Percentiles rank a stretch among this genome's conserved stretches.
These are phyloP conservation scores for Paguma larvata DNA, from an alignment of 2,797 vertebrate species.

Conservation along the genomic window DNA sequence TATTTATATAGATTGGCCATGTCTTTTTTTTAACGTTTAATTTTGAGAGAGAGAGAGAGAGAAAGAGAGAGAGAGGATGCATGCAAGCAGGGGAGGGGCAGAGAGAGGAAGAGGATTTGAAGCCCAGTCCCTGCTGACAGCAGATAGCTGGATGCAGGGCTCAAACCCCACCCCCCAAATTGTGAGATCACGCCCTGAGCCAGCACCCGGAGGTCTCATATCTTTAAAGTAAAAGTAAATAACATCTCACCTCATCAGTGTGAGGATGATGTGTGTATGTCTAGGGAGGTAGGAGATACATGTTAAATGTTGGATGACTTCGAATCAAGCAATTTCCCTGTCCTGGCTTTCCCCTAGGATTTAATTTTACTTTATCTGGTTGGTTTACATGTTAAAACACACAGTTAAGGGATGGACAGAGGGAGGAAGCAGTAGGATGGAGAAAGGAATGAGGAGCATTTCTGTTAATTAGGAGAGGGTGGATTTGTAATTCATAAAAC, in stretches of 20 bases:
- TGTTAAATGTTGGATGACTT: background rate
- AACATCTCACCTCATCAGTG: background rate
- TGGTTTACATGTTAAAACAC: background rate
- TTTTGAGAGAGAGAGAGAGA: too few species aligned
- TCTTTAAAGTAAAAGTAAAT: background rate
- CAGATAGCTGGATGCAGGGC: too few species aligned
- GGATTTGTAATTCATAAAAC: background rate
- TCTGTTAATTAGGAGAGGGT: background rate
- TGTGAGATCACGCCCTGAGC: too few species aligned
- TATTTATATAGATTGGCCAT: too few species aligned
- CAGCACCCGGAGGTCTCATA: background rate
- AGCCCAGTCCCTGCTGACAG: too few species aligned
- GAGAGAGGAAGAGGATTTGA: too few species aligned
- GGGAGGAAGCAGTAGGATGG: background rate
- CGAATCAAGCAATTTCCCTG: background rate
- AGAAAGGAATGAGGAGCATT: background rate
- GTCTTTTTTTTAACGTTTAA: too few species aligned
- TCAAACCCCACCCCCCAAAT: too few species aligned
- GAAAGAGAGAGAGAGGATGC: too few species aligned
- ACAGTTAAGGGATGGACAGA: background rate
- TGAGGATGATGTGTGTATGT: background rate
- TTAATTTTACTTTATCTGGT: constrained; percentile 10
- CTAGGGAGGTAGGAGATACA: background rate
- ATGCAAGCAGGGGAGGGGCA: too few species aligned
- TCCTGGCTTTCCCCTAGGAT: background rate